Base-by-base conservation (phyloP, 1,140 invertebrate genomes). In the Drosophila tristis region DNA sequence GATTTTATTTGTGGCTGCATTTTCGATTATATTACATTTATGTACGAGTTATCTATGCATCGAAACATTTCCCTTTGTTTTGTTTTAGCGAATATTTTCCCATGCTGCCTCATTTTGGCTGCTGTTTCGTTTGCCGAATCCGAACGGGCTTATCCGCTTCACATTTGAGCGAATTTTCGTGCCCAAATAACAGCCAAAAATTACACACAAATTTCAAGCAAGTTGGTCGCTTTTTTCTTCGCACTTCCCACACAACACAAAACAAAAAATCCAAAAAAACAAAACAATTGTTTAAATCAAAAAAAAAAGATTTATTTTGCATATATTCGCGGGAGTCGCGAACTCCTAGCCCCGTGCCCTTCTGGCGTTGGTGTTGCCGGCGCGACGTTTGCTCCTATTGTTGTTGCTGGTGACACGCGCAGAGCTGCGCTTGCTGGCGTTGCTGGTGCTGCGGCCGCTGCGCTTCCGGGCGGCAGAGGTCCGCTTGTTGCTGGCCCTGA, bases 281-380 rank as follows among this genome's bases (percentile, higher is more conserved):
- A 20, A 20, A 57, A 56, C 7, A 57, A 55, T 65, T 58, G 31
- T 65, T 66, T 75, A 42, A 55, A 66, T 59, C 26, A 49, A 9
- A 44, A 23, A 20, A 62, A 60, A 67, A 63, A 50, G 56, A 54
- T 65, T 64, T 64, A 31, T 64, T 64, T 20, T 39, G 60, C 6
- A 49, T 29, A 43, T 29, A 15, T 15, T 50, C 2, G 2, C 2
- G 0, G n/a, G 9, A 9, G 29, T 15, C 16, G 8, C 20, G 20
- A 20, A 20, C 20, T 20, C 1, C 20, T 61, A 78, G 48, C 76
- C 76, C 23, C 76, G 76, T 0, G 35, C 5, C 49, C 67, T 51
- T n/a, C 47, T 56, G 58, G 26, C 20, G 15, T 9, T 73, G 11
- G 55, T 78, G 74, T 9, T 35, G 31, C 23, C 23, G 11, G 35